Evolutionary conservation across 2,113 vertebrate species (phyloP), one percentile per base, ranked within the genome.

Genomic region (Megatriorchis doriae): DNA sequence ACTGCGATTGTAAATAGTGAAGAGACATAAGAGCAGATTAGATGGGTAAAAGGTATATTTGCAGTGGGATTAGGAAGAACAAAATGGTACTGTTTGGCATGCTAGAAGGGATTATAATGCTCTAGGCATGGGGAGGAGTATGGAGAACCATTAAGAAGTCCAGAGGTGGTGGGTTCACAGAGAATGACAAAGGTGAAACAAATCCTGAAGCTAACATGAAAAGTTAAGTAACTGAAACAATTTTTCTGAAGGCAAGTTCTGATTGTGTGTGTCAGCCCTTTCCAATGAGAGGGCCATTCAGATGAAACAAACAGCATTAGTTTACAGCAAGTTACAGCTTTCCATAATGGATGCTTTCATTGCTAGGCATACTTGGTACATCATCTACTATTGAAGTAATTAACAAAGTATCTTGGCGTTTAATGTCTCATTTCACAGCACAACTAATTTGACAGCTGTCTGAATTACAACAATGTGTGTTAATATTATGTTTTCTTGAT

Each of bases 401-500:
- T 96, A 91, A 89, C 66, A 43, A 86, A 86, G 21, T 79, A 73
- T 90, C 67, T 83, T 91, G 8, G 13, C 52, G 66, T 40, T 86
- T 67, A 87, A 83, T 36, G n/a, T 82, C 72, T 97, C 53, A 91
- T 95, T 96, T 95, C 70, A 68, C 83, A 80, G 78, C 42, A 83
- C 56, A 92, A 75, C 66, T 95, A 80, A 95, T 95, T 92, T 91
- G 88, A 90, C 90, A 92, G 77, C 79, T 97, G 48, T 92, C 92
- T 97, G 86, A 97, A 82, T 96, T 96, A 95, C 16, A 97, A 90
- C 65, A 96, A 19, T 42, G 43, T 36, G 53, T 63, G 83, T 86
- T 94, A 94, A 94, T 91, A 87, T 78, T 96, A 29, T 62, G 23
- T 97, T 97, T 97, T 82, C 91, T 96, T 97, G 94, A 90, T 80